A percentile compares a stretch with the other conserved stretches of the same genome.
These are phyloP conservation scores for Leptopilina drosophilae DNA, from an alignment of 2,888 invertebrate species.

Conservation along the genomic window DNA sequence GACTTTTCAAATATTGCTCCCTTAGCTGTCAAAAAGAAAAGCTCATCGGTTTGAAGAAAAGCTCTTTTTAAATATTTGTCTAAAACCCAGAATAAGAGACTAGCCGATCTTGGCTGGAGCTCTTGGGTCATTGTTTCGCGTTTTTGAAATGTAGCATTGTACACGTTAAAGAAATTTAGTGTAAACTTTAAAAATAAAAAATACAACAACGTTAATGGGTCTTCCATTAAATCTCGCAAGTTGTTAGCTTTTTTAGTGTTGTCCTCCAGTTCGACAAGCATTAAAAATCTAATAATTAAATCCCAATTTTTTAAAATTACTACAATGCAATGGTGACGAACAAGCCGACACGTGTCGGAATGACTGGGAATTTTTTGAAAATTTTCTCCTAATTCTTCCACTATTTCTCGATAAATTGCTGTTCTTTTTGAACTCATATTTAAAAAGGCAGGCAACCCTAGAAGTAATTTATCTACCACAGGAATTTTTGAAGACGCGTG, in stretches of 20 bases:
- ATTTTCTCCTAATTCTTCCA: background rate
- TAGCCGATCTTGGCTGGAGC: background rate
- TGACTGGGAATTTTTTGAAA: slow-evolving; percentile 21
- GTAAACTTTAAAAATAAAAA: background rate
- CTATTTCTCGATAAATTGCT: slow-evolving; percentile 42
- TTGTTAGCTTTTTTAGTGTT: no score
- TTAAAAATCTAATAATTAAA: background rate
- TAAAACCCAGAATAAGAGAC: background rate
- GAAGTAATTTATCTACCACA: background rate
- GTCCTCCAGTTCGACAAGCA: no score
- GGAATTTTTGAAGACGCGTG: slow-evolving; percentile 21
- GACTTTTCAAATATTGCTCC: background rate
- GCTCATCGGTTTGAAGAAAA: no score
- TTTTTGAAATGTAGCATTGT: background rate
- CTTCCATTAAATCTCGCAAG: background rate
- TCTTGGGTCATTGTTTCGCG: background rate
- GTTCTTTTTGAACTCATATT: slow-evolving; percentile 32
- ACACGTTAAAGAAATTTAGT: background rate
- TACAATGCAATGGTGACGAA: slow-evolving; percentile 31
- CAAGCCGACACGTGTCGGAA: slow-evolving; percentile 45
- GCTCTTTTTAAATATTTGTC: no score
- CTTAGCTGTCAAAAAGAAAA: background rate
- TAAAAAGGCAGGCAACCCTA: slow-evolving; percentile 13
- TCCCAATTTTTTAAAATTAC: background rate
- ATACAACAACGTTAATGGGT: background rate